phyloP scores from a whole-genome alignment of 2,113 vertebrate genomes.

The Oreochromis niloticus region DNA sequence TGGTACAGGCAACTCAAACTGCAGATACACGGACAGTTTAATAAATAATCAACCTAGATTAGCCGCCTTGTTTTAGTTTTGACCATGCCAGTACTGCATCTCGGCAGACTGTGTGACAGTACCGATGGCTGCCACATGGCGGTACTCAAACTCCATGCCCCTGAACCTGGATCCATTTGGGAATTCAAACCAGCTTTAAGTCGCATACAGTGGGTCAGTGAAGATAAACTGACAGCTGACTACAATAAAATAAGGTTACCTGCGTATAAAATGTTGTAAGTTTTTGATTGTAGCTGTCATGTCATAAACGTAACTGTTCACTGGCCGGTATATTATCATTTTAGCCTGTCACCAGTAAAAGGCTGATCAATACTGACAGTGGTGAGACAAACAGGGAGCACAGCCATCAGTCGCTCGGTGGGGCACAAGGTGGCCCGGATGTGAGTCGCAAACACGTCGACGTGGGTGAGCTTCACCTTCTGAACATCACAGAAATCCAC shows the following conservation, averaged over 20 bases:
- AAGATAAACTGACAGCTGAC: fast-evolving
- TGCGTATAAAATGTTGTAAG: too few relatives aligned
- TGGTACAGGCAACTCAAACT: background rate
- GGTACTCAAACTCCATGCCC: background rate
- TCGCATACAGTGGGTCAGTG: fast-evolving
- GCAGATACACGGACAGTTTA: background rate
- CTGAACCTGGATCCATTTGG: background rate
- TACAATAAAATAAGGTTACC: background rate
- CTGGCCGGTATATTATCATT: background rate
- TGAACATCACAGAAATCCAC: too few relatives aligned
- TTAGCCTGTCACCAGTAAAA: background rate
- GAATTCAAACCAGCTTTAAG: fast-evolving
- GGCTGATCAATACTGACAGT: background rate
- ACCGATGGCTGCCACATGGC: background rate
- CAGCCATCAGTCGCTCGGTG: fast-evolving
- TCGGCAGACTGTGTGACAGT: background rate
- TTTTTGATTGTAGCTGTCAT: background rate
- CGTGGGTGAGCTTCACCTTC: too few relatives aligned
- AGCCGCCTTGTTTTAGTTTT: background rate
- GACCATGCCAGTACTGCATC: background rate
- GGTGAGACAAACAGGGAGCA: fast-evolving
- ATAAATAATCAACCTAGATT: background rate
- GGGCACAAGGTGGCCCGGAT: fast-evolving
- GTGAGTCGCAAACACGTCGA: background rate
- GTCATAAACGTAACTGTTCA: fast-evolving